Evolutionary conservation across 2,797 vertebrate species (phyloP), one percentile per base, ranked within the genome.

Genomic region (Sarcophilus harrisii): DNA sequence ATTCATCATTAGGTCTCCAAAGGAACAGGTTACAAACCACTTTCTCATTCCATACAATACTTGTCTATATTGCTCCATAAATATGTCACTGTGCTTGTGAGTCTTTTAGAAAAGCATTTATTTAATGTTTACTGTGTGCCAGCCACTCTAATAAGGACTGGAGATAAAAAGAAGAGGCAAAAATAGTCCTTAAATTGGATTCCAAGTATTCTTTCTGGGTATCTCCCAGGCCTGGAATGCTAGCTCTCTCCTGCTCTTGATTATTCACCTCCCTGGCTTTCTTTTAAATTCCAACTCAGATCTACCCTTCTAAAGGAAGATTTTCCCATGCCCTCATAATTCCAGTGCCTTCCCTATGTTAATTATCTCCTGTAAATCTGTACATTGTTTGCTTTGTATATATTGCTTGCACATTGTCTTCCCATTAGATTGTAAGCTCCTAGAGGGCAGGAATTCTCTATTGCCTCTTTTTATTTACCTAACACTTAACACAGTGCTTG

Each of bases 151-250:
- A 28, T 90, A 90, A 55, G 28, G 27, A 32, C 38, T 92, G 66
- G 93, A 38, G 54, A 93, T 95, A 55, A 57, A 30, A 96, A 93
- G n/a, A 45, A 81, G 6, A 45, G n/a, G 38, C 73, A 94, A 73
- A 90, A 95, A 54, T 60, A 94, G 94, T 57, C 81, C 55, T 95
- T 81, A 89, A 52, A 91, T 95, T 92, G 73, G 91, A 94, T 81
- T 91, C 92, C n/a, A 38, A 32, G 91, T 4, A 11, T 81, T 81
- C 21, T 45, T 18, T 81, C 21, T 81, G 66, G 21, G 5, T 38
- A 4, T 81, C 6, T 6, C 38, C 0, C 21, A 45, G 38, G 21
- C 73, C 38, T 81, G 38, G 66, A 38, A 24, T 10, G 8, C 38
- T 45, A 21, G 21, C 18, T 45, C 27, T 59, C 18, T 81, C 62